Evolutionary conservation across 2,888 invertebrate species (phyloP).

Genomic region (Teinopalpus imperialis): DNA sequence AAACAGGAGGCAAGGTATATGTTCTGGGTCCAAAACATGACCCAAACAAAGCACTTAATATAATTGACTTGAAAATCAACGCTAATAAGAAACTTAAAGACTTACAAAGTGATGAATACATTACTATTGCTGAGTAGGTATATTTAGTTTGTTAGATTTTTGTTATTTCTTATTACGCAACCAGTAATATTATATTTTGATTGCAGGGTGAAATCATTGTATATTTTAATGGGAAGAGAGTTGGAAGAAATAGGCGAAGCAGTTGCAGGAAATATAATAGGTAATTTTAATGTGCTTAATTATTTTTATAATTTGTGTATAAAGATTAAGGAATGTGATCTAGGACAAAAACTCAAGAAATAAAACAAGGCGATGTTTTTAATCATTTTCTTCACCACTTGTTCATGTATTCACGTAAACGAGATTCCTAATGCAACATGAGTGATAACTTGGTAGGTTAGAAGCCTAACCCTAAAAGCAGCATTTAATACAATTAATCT

Average conservation of each 20-base stretch:
- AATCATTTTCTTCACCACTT: too few relatives aligned
- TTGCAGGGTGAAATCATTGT: slow-evolving; percentile 87
- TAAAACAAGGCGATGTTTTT: too few relatives aligned
- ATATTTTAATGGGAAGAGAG: slow-evolving; percentile 96
- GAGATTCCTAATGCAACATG: too few relatives aligned
- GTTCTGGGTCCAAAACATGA: slow-evolving; percentile 95
- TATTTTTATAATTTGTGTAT: too few relatives aligned
- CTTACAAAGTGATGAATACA: slow-evolving; percentile 83
- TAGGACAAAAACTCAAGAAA: too few relatives aligned
- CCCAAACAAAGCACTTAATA: slow-evolving; percentile 83
- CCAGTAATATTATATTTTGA: slow-evolving; percentile 23
- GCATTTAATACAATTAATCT: too few relatives aligned
- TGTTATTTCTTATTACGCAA: slow-evolving; percentile 1
- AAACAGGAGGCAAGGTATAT: slow-evolving; percentile 88
- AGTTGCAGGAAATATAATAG: slow-evolving; percentile 95
- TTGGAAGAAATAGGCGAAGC: slow-evolving; percentile 89
- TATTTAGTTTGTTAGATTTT: slow-evolving; percentile 11
- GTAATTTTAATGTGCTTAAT: slow-evolving; percentile 57
- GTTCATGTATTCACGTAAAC: too few relatives aligned
- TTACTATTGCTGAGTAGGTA: slow-evolving; percentile 82
- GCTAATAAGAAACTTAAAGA: slow-evolving; percentile 80
- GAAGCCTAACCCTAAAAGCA: too few relatives aligned
- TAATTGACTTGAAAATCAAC: slow-evolving; percentile 66
- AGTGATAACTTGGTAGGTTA: too few relatives aligned
- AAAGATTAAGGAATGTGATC: too few relatives aligned